phyloP scores from a whole-genome alignment of 1,140 invertebrate genomes.

The Amphibalanus amphitrite region DNA sequence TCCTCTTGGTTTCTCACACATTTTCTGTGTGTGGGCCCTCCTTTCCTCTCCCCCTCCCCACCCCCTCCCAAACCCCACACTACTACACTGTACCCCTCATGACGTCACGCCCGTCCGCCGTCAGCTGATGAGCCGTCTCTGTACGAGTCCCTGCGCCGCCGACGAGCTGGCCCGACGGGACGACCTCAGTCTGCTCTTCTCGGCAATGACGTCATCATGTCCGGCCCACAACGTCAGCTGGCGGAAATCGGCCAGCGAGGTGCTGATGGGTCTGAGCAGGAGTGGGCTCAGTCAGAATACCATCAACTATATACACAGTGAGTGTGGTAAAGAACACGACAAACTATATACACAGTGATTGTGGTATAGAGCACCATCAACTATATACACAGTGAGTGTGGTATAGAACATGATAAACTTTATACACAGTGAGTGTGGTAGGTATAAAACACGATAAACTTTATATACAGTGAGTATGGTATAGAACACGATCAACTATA shows the following conservation, averaged over 20 bases:
- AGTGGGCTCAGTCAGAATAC: conserved; percentile 83
- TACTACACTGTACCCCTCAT: too few species aligned
- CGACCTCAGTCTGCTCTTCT: conserved; percentile 86
- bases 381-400: conserved; percentile 83
- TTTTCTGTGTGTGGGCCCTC: too few species aligned
- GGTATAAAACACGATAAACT: conserved; percentile 5
- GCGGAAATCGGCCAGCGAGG: conserved; percentile 91
- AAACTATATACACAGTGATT: too few species aligned
- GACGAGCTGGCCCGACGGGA: conserved; percentile 93
- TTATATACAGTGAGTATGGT: conserved; percentile 2
- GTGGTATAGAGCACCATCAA: conserved; percentile 79
- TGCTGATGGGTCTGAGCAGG: conserved; percentile 83
- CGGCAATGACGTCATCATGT: conserved; percentile 89
- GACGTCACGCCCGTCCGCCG: too few species aligned
- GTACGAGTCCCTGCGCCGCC: conserved; percentile 75
- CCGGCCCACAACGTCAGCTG: conserved; percentile 81
- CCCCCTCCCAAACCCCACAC: too few species aligned
- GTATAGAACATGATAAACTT: too few species aligned
- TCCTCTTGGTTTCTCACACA: too few species aligned
- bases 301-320: conserved; percentile 92
- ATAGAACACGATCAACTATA: too few species aligned
- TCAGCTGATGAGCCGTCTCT: conserved; percentile 78
- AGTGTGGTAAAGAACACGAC: too few species aligned
- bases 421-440: conserved; percentile 4
- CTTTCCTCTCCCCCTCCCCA: too few species aligned